Percentiles rank a stretch among this genome's conserved stretches.
phyloP scores from a whole-genome alignment of 2,888 invertebrate genomes.

The Apoda limacodes region DNA sequence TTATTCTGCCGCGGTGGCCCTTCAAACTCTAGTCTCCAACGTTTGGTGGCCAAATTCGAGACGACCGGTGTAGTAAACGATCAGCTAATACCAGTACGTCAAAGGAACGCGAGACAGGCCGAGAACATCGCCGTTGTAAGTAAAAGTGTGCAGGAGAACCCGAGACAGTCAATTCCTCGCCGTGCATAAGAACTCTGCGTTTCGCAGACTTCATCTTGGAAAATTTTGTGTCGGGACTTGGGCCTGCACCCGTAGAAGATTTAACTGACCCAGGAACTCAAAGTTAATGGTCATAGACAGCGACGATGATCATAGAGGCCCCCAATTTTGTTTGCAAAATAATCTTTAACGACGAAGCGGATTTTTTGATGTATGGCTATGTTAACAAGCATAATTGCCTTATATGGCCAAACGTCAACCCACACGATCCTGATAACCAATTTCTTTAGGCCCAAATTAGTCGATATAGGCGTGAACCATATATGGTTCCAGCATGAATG shows the following conservation, averaged over 20 bases:
- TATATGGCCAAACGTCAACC: conserved; percentile 12
- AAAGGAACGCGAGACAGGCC: conserved; percentile 22
- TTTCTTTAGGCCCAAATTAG: no score
- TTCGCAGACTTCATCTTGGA: conserved; percentile 24
- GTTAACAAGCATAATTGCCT: conserved; percentile 28
- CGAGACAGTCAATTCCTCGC: conserved; percentile 28
- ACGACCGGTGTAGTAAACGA: conserved; percentile 23
- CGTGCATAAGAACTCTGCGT: no score
- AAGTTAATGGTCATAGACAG: conserved; percentile 15
- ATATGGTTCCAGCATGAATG: no score
- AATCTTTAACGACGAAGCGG: conserved; percentile 21
- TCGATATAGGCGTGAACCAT: no score
- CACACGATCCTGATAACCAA: no score
- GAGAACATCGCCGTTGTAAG: conserved; percentile 27
- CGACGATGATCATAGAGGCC: conserved; percentile 11
- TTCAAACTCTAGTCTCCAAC: conserved; percentile 9
- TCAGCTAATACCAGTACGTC: conserved; percentile 16
- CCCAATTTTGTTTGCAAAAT: conserved; percentile 8
- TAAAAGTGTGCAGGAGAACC: conserved; percentile 24
- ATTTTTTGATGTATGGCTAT: conserved; percentile 24
- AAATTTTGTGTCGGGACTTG: conserved; percentile 14
- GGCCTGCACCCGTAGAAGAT: conserved; percentile 15
- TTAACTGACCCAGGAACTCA: conserved; percentile 11
- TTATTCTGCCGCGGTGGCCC: no score
- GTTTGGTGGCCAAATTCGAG: conserved; percentile 24